A percentile compares a stretch with the other conserved stretches of the same genome.
These are phyloP conservation scores for Ameiurus melas DNA, from an alignment of 2,113 vertebrate species.

Conservation along the genomic window DNA sequence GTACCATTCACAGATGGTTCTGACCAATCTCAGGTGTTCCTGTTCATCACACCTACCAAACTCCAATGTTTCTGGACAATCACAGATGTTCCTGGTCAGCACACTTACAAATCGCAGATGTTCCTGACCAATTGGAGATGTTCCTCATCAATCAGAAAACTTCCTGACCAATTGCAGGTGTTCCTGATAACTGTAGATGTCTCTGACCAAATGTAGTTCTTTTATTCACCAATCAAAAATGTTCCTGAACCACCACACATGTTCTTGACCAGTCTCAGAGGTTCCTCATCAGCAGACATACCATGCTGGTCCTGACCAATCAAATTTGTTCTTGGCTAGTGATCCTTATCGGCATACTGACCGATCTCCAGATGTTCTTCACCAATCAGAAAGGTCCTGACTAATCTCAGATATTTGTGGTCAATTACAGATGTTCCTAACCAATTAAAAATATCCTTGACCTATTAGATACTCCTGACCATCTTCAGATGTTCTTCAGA, in stretches of 20 bases:
- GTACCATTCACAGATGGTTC: not conserved
- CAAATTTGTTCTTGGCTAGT: not conserved
- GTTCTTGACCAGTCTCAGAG: not conserved
- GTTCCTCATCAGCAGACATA: not conserved
- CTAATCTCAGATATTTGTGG: not conserved
- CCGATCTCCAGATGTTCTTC: not conserved
- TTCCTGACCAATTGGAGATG: not conserved
- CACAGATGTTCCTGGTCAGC: not conserved
- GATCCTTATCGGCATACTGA: not conserved
- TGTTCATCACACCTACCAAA: not conserved
- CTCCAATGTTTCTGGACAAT: not conserved
- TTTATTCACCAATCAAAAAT: not conserved
- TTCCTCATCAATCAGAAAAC: not conserved
- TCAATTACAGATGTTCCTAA: not conserved
- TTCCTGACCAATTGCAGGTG: not conserved
- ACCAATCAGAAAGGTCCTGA: not conserved
- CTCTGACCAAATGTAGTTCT: not conserved
- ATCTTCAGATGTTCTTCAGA: not conserved
- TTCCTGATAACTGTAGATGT: not conserved
- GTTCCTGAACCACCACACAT: not conserved
- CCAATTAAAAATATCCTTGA: not conserved
- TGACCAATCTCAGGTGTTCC: not conserved
- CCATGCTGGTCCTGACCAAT: not conserved
- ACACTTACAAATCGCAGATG: not conserved
- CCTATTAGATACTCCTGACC: not conserved